Conservation (phyloP, 1,140 invertebrate species). For the Micrasema longulum region DNA sequence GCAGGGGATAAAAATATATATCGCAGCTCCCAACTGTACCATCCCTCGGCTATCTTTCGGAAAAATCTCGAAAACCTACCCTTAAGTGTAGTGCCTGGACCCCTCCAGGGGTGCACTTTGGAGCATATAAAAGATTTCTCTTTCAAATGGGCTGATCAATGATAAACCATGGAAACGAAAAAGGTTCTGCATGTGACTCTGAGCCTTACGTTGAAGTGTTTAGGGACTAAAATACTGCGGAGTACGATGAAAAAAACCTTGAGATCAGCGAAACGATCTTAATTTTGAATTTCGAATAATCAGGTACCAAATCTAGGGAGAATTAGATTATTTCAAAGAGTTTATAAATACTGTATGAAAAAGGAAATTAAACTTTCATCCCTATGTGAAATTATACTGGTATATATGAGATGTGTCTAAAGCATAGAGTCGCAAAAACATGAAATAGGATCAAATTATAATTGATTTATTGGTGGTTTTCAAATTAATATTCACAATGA, state of each 20-base stretch:
- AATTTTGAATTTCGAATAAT: not conserved
- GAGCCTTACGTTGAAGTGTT: not conserved
- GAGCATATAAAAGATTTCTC: conserved; percentile 5
- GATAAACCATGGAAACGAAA: conserved; percentile 22
- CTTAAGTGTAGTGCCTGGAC: conserved; percentile 1
- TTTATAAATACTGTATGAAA: not conserved
- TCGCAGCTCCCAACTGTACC: no score
- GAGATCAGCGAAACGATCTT: no score
- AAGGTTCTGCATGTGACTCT: not conserved
- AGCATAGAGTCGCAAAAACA: no score
- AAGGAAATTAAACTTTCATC: not conserved
- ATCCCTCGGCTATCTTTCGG: no score
- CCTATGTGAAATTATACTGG: not conserved
- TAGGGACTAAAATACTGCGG: conserved; percentile 1
- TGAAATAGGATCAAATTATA: no score
- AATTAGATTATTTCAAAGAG: not conserved
- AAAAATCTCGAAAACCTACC: conserved; percentile 7
- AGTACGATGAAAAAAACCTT: not conserved
- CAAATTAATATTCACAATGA: no score
- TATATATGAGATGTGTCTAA: not conserved
- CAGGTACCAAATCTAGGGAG: not conserved
- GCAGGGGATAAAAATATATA: no score
- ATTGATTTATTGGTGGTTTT: no score
- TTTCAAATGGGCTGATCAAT: conserved; percentile 12
- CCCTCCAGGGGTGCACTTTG: conserved; percentile 1